Percentiles rank a stretch among this genome's conserved stretches.
phyloP scores from a whole-genome alignment of 2,113 vertebrate species.

The Phainopepla nitens region DNA sequence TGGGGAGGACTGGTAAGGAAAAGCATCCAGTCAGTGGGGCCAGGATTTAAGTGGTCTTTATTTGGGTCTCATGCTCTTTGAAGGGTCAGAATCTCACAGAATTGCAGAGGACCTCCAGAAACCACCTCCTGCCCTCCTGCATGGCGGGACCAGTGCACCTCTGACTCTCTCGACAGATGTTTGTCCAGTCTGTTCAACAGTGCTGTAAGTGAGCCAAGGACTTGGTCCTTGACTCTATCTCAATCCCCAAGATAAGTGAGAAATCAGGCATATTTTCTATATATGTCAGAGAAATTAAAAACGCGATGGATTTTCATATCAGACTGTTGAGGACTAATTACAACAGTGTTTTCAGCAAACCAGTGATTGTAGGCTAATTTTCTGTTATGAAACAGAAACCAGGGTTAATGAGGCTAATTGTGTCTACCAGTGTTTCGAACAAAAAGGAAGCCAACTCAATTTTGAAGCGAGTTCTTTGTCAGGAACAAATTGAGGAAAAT shows the following conservation, averaged over 20 bases:
- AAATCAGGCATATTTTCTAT: conserved; percentile 63
- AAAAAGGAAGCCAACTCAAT: conserved; percentile 75
- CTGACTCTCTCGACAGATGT: neutral
- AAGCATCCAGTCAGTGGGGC: neutral
- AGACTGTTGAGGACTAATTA: conserved; percentile 75
- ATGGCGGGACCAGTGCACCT: accelerated
- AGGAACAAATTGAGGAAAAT: conserved; percentile 76
- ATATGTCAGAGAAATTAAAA: conserved; percentile 68
- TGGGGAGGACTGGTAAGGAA: neutral
- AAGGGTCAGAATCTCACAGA: neutral
- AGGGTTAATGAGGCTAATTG: conserved; percentile 83
- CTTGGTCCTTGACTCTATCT: conserved; percentile 51
- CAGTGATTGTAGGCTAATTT: conserved; percentile 78
- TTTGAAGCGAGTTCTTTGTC: conserved; percentile 72
- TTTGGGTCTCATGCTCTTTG: neutral
- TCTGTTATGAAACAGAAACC: conserved; percentile 76
- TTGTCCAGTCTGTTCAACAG: neutral
- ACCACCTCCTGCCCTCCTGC: neutral
- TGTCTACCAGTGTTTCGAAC: conserved; percentile 74
- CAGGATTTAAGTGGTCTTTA: neutral
- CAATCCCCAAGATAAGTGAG: conserved; percentile 25
- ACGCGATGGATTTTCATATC: conserved; percentile 64
- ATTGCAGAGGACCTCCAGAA: neutral
- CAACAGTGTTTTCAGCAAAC: conserved; percentile 70
- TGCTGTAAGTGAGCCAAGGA: neutral